Evolutionary conservation across 2,113 vertebrate genomes (phyloP).

Genomic region (Actinemys pallida): DNA sequence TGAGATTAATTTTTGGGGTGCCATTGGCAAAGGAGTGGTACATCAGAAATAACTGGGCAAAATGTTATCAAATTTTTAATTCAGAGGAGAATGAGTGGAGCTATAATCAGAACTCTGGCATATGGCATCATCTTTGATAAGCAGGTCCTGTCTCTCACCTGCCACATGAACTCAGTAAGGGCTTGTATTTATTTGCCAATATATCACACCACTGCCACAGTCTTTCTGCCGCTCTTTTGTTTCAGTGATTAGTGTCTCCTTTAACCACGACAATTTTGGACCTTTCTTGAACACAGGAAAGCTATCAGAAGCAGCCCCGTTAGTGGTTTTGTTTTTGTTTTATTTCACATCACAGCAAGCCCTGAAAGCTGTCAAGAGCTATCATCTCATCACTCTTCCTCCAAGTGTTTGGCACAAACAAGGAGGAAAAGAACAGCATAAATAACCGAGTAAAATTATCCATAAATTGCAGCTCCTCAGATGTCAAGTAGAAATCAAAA

Average conservation of each 20-base stretch:
- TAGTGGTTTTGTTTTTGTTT: constrained; percentile 53
- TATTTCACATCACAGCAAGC: background rate
- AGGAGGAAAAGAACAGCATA: background rate
- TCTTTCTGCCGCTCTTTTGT: background rate
- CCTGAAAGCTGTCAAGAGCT: background rate
- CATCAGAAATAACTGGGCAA: background rate
- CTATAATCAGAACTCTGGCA: background rate
- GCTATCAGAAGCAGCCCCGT: background rate
- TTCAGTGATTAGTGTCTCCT: constrained; percentile 7
- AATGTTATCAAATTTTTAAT: background rate
- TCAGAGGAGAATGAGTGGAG: background rate
- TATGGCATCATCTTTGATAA: constrained; percentile 13
- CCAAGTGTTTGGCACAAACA: background rate
- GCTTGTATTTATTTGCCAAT: background rate
- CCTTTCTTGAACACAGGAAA: background rate
- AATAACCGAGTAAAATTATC: background rate
- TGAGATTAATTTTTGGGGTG: background rate
- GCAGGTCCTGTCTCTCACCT: background rate
- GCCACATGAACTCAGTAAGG: background rate
- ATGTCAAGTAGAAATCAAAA: constrained; percentile 11
- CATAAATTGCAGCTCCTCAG: background rate
- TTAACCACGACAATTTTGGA: background rate
- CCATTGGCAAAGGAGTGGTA: background rate
- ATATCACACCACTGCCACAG: background rate
- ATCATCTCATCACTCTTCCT: background rate